These are phyloP conservation scores for Helarctos malayanus DNA, from an alignment of 2,797 vertebrate genomes.

Conservation along the genomic window DNA sequence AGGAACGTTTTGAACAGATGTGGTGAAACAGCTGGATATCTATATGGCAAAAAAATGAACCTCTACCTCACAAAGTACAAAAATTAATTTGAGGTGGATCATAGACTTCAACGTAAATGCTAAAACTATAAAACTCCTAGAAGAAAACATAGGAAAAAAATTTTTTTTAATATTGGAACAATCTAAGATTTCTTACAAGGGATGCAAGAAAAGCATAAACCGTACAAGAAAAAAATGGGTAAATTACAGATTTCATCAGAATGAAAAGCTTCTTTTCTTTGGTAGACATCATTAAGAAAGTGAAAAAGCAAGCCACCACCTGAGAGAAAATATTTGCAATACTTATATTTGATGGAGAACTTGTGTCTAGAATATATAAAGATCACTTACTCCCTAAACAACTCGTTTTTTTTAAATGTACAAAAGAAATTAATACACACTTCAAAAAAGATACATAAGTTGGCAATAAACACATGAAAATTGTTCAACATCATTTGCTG, in stretches of 20 bases:
- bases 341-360: neutral
- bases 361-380: neutral
- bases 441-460: neutral
- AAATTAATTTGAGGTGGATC: neutral
- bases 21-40: neutral
- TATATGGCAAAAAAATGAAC: neutral
- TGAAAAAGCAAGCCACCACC: neutral
- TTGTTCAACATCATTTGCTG: neutral
- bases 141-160: neutral
- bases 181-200: conserved; percentile 34
- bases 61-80: neutral
- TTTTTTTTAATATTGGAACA: conserved; percentile 2
- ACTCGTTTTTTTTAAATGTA: neutral
- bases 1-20: neutral
- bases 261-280: conserved; percentile 11
- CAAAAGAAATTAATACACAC: neutral
- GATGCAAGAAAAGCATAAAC: neutral
- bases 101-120: neutral
- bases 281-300: neutral
- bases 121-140: neutral
- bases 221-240: neutral
- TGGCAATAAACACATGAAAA: neutral
- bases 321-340: neutral
- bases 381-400: neutral
- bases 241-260: conserved; percentile 12